Conservation (phyloP, 2,888 invertebrate species). For the Ceramica pisi region DNA sequence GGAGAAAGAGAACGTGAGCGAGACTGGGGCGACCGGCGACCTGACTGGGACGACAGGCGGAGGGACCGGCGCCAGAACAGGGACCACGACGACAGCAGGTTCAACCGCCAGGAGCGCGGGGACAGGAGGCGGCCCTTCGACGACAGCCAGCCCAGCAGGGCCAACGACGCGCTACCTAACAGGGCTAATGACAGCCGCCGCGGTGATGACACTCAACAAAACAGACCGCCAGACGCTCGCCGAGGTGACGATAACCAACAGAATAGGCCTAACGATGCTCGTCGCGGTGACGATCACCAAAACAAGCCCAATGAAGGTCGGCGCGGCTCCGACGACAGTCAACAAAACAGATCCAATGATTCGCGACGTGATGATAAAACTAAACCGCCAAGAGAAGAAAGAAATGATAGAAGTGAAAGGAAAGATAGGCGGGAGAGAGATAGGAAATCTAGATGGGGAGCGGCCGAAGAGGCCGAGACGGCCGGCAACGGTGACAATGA, state of each 20-base stretch:
- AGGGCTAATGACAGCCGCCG: slow-evolving; percentile 45
- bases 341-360: slow-evolving; percentile 20
- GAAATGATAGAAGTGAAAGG: slow-evolving; percentile 35
- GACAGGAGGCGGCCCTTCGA: slow-evolving; percentile 77
- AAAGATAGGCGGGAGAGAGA: slow-evolving; percentile 79
- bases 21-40: slow-evolving; percentile 77
- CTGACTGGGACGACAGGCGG: slow-evolving; percentile 81
- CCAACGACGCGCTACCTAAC: slow-evolving; percentile 37
- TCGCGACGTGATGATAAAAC: slow-evolving; percentile 11
- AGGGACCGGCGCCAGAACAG: slow-evolving; percentile 72
- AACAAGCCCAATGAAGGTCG: not conserved
- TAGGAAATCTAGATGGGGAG: slow-evolving; percentile 87
- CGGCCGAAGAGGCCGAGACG: slow-evolving; percentile 76
- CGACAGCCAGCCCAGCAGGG: slow-evolving; percentile 64
- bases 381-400: slow-evolving; percentile 46
- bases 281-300: slow-evolving; percentile 27
- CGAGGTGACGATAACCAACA: slow-evolving; percentile 31
- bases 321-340: not conserved
- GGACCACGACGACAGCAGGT: slow-evolving; percentile 77
- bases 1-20: slow-evolving; percentile 77
- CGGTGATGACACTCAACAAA: slow-evolving; percentile 34
- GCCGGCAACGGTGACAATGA: slow-evolving; percentile 26
- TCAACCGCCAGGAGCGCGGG: slow-evolving; percentile 67
- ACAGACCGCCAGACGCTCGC: slow-evolving; percentile 26
- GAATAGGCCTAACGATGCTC: slow-evolving; percentile 23